Evolutionary conservation across 1,140 invertebrate genomes (phyloP).

Genomic region (Campoletis sonorensis): DNA sequence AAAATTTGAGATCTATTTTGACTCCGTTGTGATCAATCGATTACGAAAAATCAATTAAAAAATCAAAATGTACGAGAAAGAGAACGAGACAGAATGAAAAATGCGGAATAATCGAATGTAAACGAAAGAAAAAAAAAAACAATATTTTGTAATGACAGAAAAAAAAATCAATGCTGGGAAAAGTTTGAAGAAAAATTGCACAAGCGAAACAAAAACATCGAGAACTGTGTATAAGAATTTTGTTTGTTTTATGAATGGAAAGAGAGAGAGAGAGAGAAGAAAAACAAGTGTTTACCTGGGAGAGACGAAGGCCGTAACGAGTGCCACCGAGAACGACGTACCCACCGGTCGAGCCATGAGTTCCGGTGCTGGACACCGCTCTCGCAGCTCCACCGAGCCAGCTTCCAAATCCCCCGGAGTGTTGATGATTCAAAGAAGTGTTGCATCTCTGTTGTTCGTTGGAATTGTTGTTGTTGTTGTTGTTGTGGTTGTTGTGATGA

Average conservation of each 20-base stretch:
- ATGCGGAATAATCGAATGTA: no score
- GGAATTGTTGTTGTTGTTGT: conserved; percentile 55
- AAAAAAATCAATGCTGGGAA: no score
- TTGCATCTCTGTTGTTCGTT: conserved; percentile 38
- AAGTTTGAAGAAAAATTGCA: no score
- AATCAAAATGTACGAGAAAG: no score
- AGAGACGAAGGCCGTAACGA: conserved; percentile 71
- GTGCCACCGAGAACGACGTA: conserved; percentile 72
- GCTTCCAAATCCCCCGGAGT: conserved; percentile 60
- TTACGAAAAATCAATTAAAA: no score
- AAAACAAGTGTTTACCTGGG: conserved; percentile 61
- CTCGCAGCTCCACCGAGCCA: conserved; percentile 69
- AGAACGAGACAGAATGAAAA: no score
- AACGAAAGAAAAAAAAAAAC: no score
- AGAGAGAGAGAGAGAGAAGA: background rate
- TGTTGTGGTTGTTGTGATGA: conserved; percentile 40
- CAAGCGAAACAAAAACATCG: background rate
- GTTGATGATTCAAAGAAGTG: background rate
- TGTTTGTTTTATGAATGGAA: background rate
- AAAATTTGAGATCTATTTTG: no score
- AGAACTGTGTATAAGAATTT: background rate
- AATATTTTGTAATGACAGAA: no score
- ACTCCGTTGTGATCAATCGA: no score
- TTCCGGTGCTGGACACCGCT: conserved; percentile 63
- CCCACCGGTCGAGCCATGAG: conserved; percentile 56